These are phyloP conservation scores for Enteromius fasciolatus DNA, from an alignment of 2,797 vertebrate species.

Conservation along the genomic window DNA sequence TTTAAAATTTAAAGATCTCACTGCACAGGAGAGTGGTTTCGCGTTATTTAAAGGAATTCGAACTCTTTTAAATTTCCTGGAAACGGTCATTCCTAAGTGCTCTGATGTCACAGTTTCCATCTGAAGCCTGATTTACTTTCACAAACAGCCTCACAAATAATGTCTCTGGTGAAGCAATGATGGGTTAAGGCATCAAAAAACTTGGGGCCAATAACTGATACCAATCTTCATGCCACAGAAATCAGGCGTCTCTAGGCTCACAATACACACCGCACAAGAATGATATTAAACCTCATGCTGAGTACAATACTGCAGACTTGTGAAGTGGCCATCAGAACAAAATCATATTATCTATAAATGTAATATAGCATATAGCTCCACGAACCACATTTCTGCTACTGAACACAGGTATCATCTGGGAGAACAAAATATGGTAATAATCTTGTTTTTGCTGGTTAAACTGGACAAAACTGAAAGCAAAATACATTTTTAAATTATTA, in stretches of 20 bases:
- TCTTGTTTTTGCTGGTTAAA: neutral
- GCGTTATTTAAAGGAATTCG: constrained; percentile 8
- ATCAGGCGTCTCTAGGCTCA: neutral
- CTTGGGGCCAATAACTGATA: constrained; percentile 15
- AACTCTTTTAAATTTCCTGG: neutral
- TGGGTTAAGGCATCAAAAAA: constrained; percentile 50
- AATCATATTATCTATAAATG: constrained; percentile 7
- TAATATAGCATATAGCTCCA: neutral
- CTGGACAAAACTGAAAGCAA: neutral
- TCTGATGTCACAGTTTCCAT: constrained; percentile 44
- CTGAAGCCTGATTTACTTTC: constrained; percentile 22
- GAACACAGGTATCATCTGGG: neutral
- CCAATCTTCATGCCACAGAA: constrained; percentile 38
- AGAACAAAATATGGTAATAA: too few species aligned
- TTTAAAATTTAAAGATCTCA: neutral
- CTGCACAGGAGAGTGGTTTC: neutral
- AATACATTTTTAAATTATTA: neutral
- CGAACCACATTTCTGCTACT: neutral
- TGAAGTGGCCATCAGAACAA: constrained; percentile 3
- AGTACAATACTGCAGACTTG: neutral
- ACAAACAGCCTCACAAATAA: constrained; percentile 50
- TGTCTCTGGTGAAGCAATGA: constrained; percentile 37
- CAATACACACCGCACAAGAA: neutral
- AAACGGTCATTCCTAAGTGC: neutral
- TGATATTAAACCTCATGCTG: constrained; percentile 24